These are phyloP conservation scores for Cotesia chilonis DNA, from an alignment of 1,140 invertebrate species.

Conservation along the genomic window DNA sequence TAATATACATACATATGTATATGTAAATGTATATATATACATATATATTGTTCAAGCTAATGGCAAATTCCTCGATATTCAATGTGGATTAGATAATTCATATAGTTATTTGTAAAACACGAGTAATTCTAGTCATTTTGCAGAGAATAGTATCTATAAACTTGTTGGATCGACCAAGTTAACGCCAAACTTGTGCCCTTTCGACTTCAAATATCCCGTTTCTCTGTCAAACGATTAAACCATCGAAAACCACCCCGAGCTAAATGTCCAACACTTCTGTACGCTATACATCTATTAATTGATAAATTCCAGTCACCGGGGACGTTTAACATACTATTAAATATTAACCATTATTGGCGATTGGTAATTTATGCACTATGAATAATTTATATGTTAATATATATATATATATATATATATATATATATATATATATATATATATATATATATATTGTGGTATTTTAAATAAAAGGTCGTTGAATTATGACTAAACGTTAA, in stretches of 20 bases:
- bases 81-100: slow-evolving; percentile 5
- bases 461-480: too few species aligned
- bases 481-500: too few species aligned
- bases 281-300: neutral
- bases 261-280: too few species aligned
- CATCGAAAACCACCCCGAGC: neutral
- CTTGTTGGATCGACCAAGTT: slow-evolving; percentile 22
- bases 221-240: neutral
- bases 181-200: slow-evolving; percentile 3
- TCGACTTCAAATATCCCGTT: neutral
- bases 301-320: neutral
- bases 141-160: slow-evolving; percentile 7
- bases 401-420: too few species aligned
- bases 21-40: too few species aligned
- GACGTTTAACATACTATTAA: too few species aligned
- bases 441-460: too few species aligned
- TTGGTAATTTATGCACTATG: too few species aligned
- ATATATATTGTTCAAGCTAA: neutral
- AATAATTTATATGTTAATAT: too few species aligned
- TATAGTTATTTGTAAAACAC: neutral
- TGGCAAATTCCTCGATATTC: slow-evolving; percentile 19
- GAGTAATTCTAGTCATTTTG: too few species aligned
- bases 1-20: neutral
- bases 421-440: too few species aligned
- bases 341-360: too few species aligned